Evolutionary conservation across 2,113 vertebrate genomes (phyloP).

Genomic region (Lophochroa leadbeateri): DNA sequence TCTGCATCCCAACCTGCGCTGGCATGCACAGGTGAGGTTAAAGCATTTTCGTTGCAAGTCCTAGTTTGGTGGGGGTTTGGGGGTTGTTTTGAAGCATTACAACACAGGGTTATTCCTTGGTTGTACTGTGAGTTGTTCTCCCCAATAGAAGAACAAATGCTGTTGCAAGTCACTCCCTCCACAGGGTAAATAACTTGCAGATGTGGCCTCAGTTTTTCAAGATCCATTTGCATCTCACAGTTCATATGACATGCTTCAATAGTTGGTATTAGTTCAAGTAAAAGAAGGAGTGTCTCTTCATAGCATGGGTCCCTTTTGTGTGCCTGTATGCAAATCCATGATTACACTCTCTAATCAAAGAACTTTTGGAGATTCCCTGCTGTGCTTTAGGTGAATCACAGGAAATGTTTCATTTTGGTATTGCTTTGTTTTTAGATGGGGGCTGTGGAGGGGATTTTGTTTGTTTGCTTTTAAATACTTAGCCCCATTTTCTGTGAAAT

Average conservation of each 20-base stretch:
- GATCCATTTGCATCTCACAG: background rate
- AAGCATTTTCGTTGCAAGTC: background rate
- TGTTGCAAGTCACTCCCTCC: background rate
- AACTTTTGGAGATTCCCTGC: background rate
- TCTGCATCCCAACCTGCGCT: background rate
- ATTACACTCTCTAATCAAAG: background rate
- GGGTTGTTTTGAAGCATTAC: background rate
- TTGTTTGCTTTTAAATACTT: background rate
- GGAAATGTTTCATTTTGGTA: background rate
- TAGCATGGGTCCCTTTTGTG: background rate
- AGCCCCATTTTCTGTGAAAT: background rate
- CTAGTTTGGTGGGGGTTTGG: background rate
- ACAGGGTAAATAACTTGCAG: background rate
- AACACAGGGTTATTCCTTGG: background rate
- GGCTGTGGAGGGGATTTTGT: background rate
- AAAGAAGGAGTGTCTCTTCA: background rate
- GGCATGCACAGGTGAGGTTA: background rate
- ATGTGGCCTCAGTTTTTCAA: background rate
- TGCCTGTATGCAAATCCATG: background rate
- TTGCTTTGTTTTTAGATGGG: background rate
- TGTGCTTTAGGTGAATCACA: background rate
- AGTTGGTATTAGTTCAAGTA: background rate
- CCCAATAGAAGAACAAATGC: background rate
- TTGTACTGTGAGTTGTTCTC: background rate
- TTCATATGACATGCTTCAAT: background rate